Evolutionary conservation across 2,888 invertebrate genomes (phyloP).

Genomic region (Megamerina dolium): DNA sequence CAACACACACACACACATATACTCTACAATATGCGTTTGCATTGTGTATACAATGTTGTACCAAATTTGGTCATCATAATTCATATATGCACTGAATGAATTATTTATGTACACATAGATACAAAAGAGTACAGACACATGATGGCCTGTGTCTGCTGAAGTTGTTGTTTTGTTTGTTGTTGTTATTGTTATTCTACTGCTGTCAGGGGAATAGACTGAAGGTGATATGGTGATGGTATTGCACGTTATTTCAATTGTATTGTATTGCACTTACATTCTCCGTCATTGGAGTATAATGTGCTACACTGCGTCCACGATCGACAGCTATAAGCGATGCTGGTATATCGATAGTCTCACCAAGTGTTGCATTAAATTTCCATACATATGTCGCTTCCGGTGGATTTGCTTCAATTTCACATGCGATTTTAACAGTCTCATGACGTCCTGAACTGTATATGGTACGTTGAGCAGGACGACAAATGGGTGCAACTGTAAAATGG

Average conservation of each 20-base stretch:
- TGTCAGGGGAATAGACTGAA: too few relatives aligned
- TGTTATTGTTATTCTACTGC: too few relatives aligned
- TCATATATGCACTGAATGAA: too few relatives aligned
- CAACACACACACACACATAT: conserved; percentile 1
- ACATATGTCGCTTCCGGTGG: conserved; percentile 63
- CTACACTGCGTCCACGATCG: conserved; percentile 60
- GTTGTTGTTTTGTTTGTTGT: too few relatives aligned
- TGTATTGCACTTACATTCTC: conserved; percentile 51
- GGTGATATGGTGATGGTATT: conserved; percentile 1
- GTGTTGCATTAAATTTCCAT: conserved; percentile 72
- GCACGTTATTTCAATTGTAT: not conserved
- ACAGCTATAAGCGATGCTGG: conserved; percentile 57
- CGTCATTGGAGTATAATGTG: conserved; percentile 65
- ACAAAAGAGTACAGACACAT: too few relatives aligned
- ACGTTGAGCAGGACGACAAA: conserved; percentile 64
- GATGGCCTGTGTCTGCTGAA: too few relatives aligned
- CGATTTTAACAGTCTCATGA: conserved; percentile 61
- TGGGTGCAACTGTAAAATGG: conserved; percentile 60
- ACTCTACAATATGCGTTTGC: not conserved
- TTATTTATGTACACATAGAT: too few relatives aligned
- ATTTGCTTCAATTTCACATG: conserved; percentile 71
- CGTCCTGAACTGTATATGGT: conserved; percentile 67
- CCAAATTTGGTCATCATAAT: too few relatives aligned
- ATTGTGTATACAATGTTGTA: too few relatives aligned
- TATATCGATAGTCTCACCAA: conserved; percentile 62